Evolutionary conservation across 2,888 invertebrate genomes (phyloP).

Genomic region (Blastobasis adustella): DNA sequence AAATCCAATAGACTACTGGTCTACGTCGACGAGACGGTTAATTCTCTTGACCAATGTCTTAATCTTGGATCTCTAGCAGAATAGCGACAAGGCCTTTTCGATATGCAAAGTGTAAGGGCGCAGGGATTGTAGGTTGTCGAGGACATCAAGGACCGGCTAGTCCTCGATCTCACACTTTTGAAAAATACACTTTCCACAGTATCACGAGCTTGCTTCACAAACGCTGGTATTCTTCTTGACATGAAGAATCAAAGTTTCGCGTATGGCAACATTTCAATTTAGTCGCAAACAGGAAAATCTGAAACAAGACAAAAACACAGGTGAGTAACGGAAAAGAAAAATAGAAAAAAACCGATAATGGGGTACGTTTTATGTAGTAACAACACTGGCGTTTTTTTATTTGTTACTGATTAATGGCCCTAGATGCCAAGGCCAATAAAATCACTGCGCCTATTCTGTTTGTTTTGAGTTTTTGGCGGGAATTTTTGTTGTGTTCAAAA

Average conservation of each 20-base stretch:
- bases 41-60: slow-evolving; percentile 72
- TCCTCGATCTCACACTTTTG: slow-evolving; percentile 65
- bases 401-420: no score
- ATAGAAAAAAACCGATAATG: no score
- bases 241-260: slow-evolving; percentile 65
- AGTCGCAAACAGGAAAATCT: slow-evolving; percentile 39
- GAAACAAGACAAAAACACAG: slow-evolving; percentile 41
- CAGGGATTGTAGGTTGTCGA: slow-evolving; percentile 67
- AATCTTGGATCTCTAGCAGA: slow-evolving; percentile 77
- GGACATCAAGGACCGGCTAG: slow-evolving; percentile 73
- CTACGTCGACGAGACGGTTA: slow-evolving; percentile 54
- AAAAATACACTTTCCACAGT: slow-evolving; percentile 62
- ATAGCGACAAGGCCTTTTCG: slow-evolving; percentile 66
- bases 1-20: slow-evolving; percentile 39
- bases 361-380: no score
- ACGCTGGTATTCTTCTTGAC: slow-evolving; percentile 52
- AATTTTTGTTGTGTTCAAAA: no score
- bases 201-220: slow-evolving; percentile 40
- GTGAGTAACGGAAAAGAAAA: no score
- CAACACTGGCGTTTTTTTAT: no score
- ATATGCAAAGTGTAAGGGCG: slow-evolving; percentile 64
- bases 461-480: no score
- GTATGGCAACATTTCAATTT: slow-evolving; percentile 56
- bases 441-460: no score
- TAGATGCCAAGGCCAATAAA: no score